These are phyloP conservation scores for Corticium candelabrum DNA, from an alignment of 37 sponge, comb jelly and placozoan species.

Conservation along the genomic window DNA sequence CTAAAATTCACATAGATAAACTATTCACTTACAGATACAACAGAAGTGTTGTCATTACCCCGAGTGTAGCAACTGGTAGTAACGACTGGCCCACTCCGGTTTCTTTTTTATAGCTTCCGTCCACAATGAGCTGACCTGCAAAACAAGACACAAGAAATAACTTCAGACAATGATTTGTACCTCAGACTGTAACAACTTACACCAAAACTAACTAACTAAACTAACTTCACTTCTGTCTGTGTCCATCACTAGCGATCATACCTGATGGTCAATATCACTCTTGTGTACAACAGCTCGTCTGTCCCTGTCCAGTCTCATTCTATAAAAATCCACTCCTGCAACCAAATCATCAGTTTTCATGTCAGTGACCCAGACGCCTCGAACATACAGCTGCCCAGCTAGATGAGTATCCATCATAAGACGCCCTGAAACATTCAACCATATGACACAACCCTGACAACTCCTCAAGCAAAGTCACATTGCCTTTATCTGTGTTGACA, in stretches of 20 bases:
- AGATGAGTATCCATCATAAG: conserved; percentile 23
- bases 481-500: conserved; percentile 21
- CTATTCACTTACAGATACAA: neutral
- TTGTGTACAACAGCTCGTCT: conserved; percentile 29
- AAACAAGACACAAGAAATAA: neutral
- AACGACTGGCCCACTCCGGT: conserved; percentile 19
- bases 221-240: too few species aligned
- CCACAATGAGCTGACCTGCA: conserved; percentile 34
- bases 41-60: conserved; percentile 21
- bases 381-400: conserved; percentile 35
- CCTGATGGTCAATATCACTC: conserved; percentile 28
- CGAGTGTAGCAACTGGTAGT: conserved; percentile 25
- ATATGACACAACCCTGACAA: neutral
- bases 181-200: too few species aligned
- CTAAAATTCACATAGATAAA: neutral
- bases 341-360: conserved; percentile 14
- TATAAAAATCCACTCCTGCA: conserved; percentile 26
- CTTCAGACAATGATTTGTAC: neutral
- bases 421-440: conserved; percentile 15
- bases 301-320: conserved; percentile 37
- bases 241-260: too few species aligned
- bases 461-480: neutral
- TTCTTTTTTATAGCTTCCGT: conserved; percentile 19
- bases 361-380: conserved; percentile 34
- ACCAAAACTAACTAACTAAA: too few species aligned